Conservation (phyloP, 2,888 invertebrate species). For the Ophonus ardosiacus region DNA sequence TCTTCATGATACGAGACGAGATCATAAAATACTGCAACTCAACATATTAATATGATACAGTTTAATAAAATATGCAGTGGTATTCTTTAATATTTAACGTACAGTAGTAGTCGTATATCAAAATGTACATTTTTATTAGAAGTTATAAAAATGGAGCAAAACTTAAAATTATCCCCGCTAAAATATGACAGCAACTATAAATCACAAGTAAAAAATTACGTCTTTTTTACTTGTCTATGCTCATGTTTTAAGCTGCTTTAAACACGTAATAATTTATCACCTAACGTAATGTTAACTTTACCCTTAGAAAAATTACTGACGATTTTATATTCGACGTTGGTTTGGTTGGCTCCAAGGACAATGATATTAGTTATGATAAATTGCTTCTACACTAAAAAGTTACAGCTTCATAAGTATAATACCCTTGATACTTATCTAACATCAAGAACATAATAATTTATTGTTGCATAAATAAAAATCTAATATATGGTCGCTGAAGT, state of each 20-base stretch:
- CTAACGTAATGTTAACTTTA: slow-evolving; percentile 16
- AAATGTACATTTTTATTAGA: slow-evolving; percentile 24
- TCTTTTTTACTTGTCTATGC: slow-evolving; percentile 28
- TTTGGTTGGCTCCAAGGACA: not conserved
- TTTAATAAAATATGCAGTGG: slow-evolving; percentile 28
- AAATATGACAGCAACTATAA: slow-evolving; percentile 21
- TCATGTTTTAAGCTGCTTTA: slow-evolving; percentile 27
- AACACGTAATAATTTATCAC: slow-evolving; percentile 38
- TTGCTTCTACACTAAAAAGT: not conserved
- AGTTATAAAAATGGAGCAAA: slow-evolving; percentile 22
- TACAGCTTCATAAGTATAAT: not conserved
- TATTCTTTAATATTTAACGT: slow-evolving; percentile 20
- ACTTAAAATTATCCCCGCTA: slow-evolving; percentile 29
- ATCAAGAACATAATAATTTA: no score
- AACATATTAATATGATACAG: not conserved
- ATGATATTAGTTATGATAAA: not conserved
- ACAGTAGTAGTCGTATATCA: slow-evolving; percentile 9
- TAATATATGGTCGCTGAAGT: no score
- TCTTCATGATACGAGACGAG: not conserved
- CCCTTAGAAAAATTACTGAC: not conserved
- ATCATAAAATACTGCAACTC: not conserved
- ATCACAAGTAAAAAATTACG: slow-evolving; percentile 11
- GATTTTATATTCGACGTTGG: not conserved
- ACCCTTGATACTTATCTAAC: no score
- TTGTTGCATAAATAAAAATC: no score